phyloP scores from a whole-genome alignment of 2,888 invertebrate genomes.

The Yponomeuta evonymella region DNA sequence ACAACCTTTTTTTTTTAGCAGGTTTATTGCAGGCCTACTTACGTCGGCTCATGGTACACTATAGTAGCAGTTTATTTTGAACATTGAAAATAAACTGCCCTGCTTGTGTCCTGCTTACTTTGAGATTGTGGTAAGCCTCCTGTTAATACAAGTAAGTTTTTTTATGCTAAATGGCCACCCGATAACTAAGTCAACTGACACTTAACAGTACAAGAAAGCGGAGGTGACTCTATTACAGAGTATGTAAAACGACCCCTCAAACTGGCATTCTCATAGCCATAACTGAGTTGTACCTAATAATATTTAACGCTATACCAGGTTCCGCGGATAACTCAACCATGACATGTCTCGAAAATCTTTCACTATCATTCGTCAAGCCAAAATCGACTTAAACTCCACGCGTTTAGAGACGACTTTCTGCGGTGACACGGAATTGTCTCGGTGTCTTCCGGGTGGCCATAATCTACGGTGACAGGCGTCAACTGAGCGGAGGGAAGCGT shows the following conservation, averaged over 20 bases:
- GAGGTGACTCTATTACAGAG: no score
- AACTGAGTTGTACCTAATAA: neutral
- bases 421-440: neutral
- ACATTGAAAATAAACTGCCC: no score
- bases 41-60: no score
- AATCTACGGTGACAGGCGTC: slow-evolving; percentile 7
- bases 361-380: neutral
- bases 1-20: no score
- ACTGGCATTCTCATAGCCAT: neutral
- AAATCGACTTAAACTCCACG: neutral
- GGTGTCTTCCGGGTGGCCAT: neutral
- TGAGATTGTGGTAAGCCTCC: no score
- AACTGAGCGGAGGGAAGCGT: neutral
- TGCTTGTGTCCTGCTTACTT: no score
- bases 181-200: no score
- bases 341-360: neutral
- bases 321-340: neutral
- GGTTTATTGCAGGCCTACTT: no score
- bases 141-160: no score
- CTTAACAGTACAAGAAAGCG: no score
- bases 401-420: neutral
- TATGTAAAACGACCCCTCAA: neutral
- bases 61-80: no score
- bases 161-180: no score
- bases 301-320: neutral